phyloP scores from a whole-genome alignment of 2,797 vertebrate species.

The Mormyrus hasselquistii region DNA sequence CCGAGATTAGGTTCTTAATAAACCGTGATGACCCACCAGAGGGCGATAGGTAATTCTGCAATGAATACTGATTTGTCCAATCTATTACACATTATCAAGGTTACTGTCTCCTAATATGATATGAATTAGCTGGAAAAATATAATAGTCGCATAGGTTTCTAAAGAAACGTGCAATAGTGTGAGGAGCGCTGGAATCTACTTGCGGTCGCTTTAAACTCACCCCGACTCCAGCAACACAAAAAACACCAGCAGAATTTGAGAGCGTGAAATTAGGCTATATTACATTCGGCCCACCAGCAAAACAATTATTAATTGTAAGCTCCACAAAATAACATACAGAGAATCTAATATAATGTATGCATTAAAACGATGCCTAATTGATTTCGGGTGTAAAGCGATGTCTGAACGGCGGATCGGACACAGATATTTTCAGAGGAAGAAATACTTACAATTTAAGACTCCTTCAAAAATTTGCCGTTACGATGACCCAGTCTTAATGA shows the following conservation, averaged over 20 bases:
- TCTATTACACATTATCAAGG: background rate
- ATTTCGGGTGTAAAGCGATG: background rate
- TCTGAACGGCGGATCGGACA: background rate
- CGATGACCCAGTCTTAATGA: constrained; percentile 8
- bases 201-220: background rate
- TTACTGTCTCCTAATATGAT: background rate
- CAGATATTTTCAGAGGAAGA: background rate
- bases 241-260: background rate
- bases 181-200: background rate
- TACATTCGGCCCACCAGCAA: background rate
- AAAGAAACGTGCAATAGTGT: background rate
- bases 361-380: background rate
- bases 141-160: background rate
- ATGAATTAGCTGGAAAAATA: background rate
- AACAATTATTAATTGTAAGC: constrained; percentile 2
- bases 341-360: background rate
- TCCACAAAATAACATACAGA: background rate
- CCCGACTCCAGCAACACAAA: background rate
- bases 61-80: background rate
- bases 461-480: background rate
- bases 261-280: background rate
- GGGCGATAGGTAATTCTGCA: constrained; percentile 18
- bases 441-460: constrained; percentile 22
- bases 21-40: constrained; percentile 21
- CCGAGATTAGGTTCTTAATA: constrained; percentile 14